Evolutionary conservation across 1,140 invertebrate genomes (phyloP), one percentile per base, ranked within the genome.

Genomic region (Nebria ingens): DNA sequence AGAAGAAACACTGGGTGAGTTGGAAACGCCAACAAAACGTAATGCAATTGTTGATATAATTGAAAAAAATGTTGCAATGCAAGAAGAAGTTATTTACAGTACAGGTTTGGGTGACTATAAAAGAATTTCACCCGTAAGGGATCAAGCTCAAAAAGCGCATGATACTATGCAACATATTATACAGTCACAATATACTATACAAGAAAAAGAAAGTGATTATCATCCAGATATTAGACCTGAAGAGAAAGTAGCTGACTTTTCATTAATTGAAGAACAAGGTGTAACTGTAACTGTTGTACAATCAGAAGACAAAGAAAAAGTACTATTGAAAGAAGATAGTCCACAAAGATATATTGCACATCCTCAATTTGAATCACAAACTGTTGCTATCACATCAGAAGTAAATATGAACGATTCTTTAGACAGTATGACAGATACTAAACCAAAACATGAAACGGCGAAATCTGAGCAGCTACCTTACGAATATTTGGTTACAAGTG

Each of bases 161-260:
- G 68, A 71, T 53, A 52, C 65, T 22, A 60, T 64, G 1, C 62
- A 68, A 56, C 62, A 66, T 56, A 52, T 72, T 4, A 59, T 65
- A 60, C 72, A 77, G 65, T 68, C 64, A 12, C 63, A 76, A 66
- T 63, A 74, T 51, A 70, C 68, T 1, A 25, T 64, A 42, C 76
- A 72, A 9, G 79, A 81, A 64, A 79, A 74, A 61, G 79, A 81
- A 71, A 70, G 66, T 22, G 59, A 64, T 51, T 68, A 77, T 42
- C 38, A 50, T 15, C 60, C 61, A 40, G 66, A 73, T 50, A 56
- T 73, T 1, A 74, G 72, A 68, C 75, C 77, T 17, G 72, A 77
- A 29, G 56, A 53, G 15, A 77, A 80, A 61, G 64, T 63, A 29
- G 70, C 72, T 6, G 63, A 64, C 51, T 56, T 77, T 34, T 59